A percentile compares a stretch with the other conserved stretches of the same genome.
Evolutionary conservation across 2,888 invertebrate species (phyloP).

Genomic region (Mesorhabditis sp.): DNA sequence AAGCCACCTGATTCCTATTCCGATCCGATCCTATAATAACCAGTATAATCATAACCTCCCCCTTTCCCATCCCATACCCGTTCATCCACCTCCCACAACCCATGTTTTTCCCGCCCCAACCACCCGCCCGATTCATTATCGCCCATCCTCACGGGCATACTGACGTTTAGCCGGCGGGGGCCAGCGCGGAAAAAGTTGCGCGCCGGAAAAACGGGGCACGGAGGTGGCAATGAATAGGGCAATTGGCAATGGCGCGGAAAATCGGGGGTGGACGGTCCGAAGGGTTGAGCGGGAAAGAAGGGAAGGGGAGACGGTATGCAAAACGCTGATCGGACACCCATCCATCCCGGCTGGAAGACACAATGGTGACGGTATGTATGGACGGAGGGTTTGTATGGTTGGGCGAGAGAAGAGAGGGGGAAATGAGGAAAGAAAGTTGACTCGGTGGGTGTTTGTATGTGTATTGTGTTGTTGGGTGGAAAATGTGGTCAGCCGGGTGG

Average conservation of each 20-base stretch:
- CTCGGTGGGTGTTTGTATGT: not conserved
- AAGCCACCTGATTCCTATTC: no score
- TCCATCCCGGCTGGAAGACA: not conserved
- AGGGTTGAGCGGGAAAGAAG: not conserved
- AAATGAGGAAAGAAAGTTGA: not conserved
- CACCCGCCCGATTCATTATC: not conserved
- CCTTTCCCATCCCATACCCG: no score
- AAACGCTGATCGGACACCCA: not conserved
- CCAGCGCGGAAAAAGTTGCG: not conserved
- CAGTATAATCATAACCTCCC: no score
- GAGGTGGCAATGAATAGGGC: not conserved
- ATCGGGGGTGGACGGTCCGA: not conserved
- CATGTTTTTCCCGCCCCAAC: not conserved
- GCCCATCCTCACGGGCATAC: not conserved
- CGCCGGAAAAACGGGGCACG: not conserved
- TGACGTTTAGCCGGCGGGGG: not conserved
- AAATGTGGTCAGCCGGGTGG: no score
- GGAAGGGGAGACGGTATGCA: conserved; percentile 1
- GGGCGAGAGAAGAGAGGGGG: not conserved
- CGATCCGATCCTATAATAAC: no score
- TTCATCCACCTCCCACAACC: no score
- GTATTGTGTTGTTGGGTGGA: not conserved
- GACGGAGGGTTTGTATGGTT: no score
- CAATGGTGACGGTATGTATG: no score
- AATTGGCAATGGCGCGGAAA: conserved; percentile 6